Conservation (phyloP, 2,888 invertebrate species). For the Cheilosia variabilis region DNA sequence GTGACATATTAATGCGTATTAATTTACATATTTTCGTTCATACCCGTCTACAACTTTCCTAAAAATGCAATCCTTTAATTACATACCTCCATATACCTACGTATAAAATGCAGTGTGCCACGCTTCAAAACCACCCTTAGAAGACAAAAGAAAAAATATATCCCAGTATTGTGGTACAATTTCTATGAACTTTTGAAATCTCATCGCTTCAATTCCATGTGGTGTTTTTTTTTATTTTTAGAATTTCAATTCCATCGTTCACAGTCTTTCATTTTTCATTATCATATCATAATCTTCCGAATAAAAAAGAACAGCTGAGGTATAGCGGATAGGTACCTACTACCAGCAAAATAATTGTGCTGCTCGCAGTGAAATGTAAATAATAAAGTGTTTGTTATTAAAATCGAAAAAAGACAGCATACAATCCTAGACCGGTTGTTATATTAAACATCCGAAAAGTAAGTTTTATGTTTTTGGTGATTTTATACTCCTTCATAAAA, state of each 20-base stretch:
- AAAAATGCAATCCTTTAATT: no score
- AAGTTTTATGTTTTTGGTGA: not conserved
- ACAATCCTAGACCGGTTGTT: no score
- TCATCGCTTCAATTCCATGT: conserved; percentile 3
- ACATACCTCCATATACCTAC: no score
- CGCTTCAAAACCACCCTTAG: not conserved
- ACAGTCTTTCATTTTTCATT: not conserved
- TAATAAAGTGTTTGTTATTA: not conserved
- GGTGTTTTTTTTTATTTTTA: conserved; percentile 23
- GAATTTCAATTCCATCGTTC: conserved; percentile 8
- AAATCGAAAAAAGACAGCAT: not conserved
- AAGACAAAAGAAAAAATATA: conserved; percentile 26
- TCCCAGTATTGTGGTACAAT: conserved; percentile 18
- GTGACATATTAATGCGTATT: no score
- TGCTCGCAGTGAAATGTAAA: conserved; percentile 13
- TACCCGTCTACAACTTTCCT: no score
- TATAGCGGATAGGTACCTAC: not conserved
- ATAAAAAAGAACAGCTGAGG: conserved; percentile 17
- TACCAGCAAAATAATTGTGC: not conserved
- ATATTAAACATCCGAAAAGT: not conserved
- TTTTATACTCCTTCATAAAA: no score
- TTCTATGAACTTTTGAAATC: not conserved
- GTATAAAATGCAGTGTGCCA: not conserved
- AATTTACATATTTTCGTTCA: no score
- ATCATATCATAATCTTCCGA: not conserved